These are phyloP conservation scores for Sander lucioperca DNA, from an alignment of 2,113 vertebrate genomes.

Conservation along the genomic window DNA sequence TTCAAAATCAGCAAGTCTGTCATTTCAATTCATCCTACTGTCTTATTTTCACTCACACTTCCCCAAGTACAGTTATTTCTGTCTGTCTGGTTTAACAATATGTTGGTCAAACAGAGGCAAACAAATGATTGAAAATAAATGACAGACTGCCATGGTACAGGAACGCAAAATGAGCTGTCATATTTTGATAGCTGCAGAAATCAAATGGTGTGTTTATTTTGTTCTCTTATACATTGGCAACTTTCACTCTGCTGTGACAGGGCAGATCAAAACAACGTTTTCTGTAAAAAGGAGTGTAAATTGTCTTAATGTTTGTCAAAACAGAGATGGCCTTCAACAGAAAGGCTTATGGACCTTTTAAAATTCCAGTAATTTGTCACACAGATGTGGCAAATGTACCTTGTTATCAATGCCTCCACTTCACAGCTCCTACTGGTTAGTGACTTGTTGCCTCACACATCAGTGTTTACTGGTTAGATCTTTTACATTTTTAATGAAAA, in stretches of 20 bases:
- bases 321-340: neutral
- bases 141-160: neutral
- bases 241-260: slow-evolving; percentile 7
- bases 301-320: slow-evolving; percentile 5
- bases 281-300: slow-evolving; percentile 2
- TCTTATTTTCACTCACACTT: slow-evolving; percentile 16
- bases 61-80: neutral
- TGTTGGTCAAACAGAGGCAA: slow-evolving; percentile 39
- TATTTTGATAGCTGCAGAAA: slow-evolving; percentile 30
- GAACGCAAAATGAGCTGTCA: slow-evolving; percentile 38
- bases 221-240: slow-evolving; percentile 10
- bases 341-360: neutral
- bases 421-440: neutral
- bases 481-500: slow-evolving; percentile 41
- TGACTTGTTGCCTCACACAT: slow-evolving; percentile 10
- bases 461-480: slow-evolving; percentile 1
- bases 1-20: slow-evolving; percentile 36
- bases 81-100: slow-evolving; percentile 34
- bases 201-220: slow-evolving; percentile 33
- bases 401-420: neutral
- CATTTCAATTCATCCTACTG: slow-evolving; percentile 33
- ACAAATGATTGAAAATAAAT: slow-evolving; percentile 41
- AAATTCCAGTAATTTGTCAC: slow-evolving; percentile 21
- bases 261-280: neutral
- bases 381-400: slow-evolving; percentile 10